Evolutionary conservation across 2,797 vertebrate genomes (phyloP), one percentile per base, ranked within the genome.

Genomic region (Pristis pectinata): DNA sequence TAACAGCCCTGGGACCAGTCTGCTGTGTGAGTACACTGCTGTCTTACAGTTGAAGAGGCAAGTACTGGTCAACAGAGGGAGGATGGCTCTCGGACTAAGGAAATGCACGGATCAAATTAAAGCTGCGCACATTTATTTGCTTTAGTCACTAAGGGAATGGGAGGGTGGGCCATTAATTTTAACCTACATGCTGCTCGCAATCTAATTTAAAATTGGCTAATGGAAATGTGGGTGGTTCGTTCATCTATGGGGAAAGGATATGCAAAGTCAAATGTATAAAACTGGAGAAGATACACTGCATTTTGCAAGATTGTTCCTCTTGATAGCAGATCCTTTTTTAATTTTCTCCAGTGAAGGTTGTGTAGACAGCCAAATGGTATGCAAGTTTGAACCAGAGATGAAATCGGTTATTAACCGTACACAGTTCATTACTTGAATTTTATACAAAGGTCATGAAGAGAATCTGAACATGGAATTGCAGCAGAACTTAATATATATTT

Each of bases 1-100:
- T 15, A 74, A 77, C 97, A 99, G 99, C 98, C 99, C 94, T 99
- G 99, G 99, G 99, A 99, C 97, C 99, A 99, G 95, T 99, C 99
- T 95, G 99, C 99, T 94, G 99, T 99, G 96, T 99, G 98, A 98
- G 96, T 95, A 79, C 82, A 70, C 10, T 79, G 74, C 94, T 93
- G 91, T 95, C 59, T 94, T 94, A 91, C 91, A 74, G 72, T 95
- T 95, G 93, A 72, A 95, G 95, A 94, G 95, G 96, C 96, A 96
- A 95, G 94, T 53, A 96, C 96, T 96, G 96, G 96, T 96, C 92
- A 94, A n/a, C 92, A 34, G 30, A 76, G 70, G 70, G 44, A 96
- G 95, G 95, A 92, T 74, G 37, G 95, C 95, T 95, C 96, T 96
- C 96, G 79, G 95, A 95, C 95, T 85, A 95, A 95, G 95, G 96